Conservation (phyloP, 2,888 invertebrate genomes). For the Hirtodrosophila cameraria region DNA sequence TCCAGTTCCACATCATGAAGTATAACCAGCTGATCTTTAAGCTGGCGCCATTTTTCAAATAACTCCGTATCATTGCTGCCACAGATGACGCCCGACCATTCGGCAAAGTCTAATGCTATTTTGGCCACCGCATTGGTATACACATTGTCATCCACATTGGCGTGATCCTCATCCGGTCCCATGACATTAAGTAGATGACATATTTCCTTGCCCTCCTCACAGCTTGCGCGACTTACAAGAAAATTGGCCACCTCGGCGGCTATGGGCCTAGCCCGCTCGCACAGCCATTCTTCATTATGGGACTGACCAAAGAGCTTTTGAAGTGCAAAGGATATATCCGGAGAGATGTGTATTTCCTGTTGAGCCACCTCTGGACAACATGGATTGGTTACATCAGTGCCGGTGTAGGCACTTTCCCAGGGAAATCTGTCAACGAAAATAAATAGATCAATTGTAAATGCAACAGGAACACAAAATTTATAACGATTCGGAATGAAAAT, state of each 20-base stretch:
- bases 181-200: constrained; percentile 85
- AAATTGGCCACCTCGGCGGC: constrained; percentile 86
- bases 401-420: constrained; percentile 88
- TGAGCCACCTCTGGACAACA: constrained; percentile 86
- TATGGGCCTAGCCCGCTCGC: constrained; percentile 85
- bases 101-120: constrained; percentile 86
- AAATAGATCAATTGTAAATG: too few relatives aligned
- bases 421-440: constrained; percentile 84
- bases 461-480: too few relatives aligned
- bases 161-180: constrained; percentile 88
- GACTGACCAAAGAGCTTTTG: constrained; percentile 76
- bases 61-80: constrained; percentile 20
- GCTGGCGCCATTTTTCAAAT: constrained; percentile 78
- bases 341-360: constrained; percentile 86
- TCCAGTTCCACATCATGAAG: constrained; percentile 85
- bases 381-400: constrained; percentile 86
- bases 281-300: constrained; percentile 77
- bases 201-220: constrained; percentile 84
- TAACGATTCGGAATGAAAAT: too few relatives aligned
- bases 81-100: constrained; percentile 83
- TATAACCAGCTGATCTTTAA: constrained; percentile 85
- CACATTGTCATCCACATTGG: constrained; percentile 86
- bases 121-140: constrained; percentile 87
- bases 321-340: constrained; percentile 86
- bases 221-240: constrained; percentile 86